Conservation (phyloP, 2,113 vertebrate genomes). For the Crocuta crocuta region DNA sequence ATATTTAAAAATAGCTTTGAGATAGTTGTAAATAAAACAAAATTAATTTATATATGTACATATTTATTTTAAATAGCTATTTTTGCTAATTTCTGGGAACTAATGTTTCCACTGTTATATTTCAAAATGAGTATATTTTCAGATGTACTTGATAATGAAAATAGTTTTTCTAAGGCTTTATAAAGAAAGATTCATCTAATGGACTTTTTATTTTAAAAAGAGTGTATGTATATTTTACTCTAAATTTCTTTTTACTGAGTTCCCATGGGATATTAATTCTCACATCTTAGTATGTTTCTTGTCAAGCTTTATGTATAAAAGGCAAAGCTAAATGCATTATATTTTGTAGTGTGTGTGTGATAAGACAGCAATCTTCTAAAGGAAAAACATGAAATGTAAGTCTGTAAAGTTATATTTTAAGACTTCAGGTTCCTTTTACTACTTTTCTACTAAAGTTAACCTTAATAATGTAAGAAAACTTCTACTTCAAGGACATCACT, state of each 20-base stretch:
- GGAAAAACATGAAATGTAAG: not conserved
- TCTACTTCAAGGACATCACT: not conserved
- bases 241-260: slow-evolving; percentile 39
- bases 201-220: slow-evolving; percentile 23
- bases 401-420: slow-evolving; percentile 1
- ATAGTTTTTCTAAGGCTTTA: not conserved
- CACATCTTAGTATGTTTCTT: not conserved
- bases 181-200: not conserved
- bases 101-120: not conserved
- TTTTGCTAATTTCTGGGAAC: not conserved
- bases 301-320: not conserved
- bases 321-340: slow-evolving; percentile 40
- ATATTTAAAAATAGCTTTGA: not conserved
- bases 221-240: not conserved
- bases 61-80: not conserved
- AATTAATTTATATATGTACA: not conserved
- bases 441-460: not conserved
- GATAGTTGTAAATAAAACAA: not conserved
- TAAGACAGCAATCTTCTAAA: not conserved
- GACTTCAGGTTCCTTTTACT: not conserved
- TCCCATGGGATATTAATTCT: not conserved
- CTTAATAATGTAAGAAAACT: slow-evolving; percentile 12
- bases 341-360: not conserved
- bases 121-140: not conserved
- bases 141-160: not conserved